These are phyloP conservation scores for Fregata magnificens DNA, from an alignment of 2,113 vertebrate species.

Conservation along the genomic window DNA sequence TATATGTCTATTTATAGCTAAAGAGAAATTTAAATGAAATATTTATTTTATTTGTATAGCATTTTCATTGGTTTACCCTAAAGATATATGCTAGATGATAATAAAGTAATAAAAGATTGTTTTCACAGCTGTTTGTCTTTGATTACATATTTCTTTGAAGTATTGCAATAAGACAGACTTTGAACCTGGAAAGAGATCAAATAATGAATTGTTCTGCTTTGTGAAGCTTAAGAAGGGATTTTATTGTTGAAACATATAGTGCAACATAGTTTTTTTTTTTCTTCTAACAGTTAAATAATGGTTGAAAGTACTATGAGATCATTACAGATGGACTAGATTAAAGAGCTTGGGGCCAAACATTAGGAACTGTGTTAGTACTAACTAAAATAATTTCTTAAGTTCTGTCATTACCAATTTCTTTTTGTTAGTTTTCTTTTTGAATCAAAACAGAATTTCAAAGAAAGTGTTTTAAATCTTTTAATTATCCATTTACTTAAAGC, in stretches of 20 bases:
- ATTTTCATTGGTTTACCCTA: constrained; percentile 85
- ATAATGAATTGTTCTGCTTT: constrained; percentile 95
- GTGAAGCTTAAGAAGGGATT: constrained; percentile 95
- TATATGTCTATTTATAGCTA: constrained; percentile 64
- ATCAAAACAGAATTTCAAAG: constrained; percentile 46
- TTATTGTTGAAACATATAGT: constrained; percentile 96
- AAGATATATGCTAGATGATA: constrained; percentile 95
- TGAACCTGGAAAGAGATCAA: constrained; percentile 99
- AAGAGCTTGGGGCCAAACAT: constrained; percentile 77
- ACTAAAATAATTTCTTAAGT: constrained; percentile 70
- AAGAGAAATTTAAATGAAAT: constrained; percentile 65
- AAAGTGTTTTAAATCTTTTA: constrained; percentile 11
- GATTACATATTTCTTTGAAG: constrained; percentile 98
- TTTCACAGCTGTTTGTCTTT: constrained; percentile 99
- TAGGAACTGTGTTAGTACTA: constrained; percentile 68
- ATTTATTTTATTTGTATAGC: constrained; percentile 74
- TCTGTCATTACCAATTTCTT: constrained; percentile 73
- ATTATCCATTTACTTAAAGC: constrained; percentile 14
- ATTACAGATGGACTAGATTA: constrained; percentile 87
- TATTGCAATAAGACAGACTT: constrained; percentile 96
- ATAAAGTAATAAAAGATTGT: constrained; percentile 99
- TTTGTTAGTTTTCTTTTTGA: constrained; percentile 63
- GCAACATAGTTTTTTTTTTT: constrained; percentile 79
- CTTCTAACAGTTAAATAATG: constrained; percentile 87
- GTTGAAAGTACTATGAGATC: constrained; percentile 85